Conservation (phyloP, 2,888 invertebrate species). For the Idaea dimidiata region DNA sequence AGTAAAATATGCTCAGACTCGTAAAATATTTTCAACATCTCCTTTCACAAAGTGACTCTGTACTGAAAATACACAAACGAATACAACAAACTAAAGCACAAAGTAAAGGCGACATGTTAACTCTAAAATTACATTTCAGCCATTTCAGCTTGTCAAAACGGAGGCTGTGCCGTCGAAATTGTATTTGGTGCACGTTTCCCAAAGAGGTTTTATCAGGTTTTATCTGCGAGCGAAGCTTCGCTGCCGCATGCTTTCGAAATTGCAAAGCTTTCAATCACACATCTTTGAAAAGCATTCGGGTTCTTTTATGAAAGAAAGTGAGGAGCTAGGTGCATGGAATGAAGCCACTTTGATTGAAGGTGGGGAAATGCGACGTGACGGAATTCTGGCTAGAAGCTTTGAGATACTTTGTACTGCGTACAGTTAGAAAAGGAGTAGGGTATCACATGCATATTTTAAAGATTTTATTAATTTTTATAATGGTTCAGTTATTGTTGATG, state of each 20-base stretch:
- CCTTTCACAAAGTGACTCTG: too few species aligned
- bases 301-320: slow-evolving; percentile 47
- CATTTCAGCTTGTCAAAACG: background rate
- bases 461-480: too few species aligned
- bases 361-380: slow-evolving; percentile 16
- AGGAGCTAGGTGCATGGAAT: slow-evolving; percentile 6
- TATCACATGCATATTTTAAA: too few species aligned
- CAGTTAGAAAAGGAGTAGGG: too few species aligned
- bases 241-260: slow-evolving; percentile 44
- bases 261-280: slow-evolving; percentile 68
- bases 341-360: slow-evolving; percentile 4
- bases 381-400: slow-evolving; percentile 1
- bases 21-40: too few species aligned
- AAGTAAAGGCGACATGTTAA: slow-evolving; percentile 3
- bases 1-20: too few species aligned
- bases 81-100: background rate
- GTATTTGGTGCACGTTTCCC: slow-evolving; percentile 40
- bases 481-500: too few species aligned
- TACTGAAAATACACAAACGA: background rate
- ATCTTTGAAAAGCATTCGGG: slow-evolving; percentile 52
- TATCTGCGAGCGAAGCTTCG: slow-evolving; percentile 27
- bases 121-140: slow-evolving; percentile 2
- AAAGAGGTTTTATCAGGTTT: slow-evolving; percentile 38
- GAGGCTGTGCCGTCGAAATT: slow-evolving; percentile 30
- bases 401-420: too few species aligned